Base-by-base conservation (phyloP, 2,888 invertebrate genomes). In the Phaonia tiefii region DNA sequence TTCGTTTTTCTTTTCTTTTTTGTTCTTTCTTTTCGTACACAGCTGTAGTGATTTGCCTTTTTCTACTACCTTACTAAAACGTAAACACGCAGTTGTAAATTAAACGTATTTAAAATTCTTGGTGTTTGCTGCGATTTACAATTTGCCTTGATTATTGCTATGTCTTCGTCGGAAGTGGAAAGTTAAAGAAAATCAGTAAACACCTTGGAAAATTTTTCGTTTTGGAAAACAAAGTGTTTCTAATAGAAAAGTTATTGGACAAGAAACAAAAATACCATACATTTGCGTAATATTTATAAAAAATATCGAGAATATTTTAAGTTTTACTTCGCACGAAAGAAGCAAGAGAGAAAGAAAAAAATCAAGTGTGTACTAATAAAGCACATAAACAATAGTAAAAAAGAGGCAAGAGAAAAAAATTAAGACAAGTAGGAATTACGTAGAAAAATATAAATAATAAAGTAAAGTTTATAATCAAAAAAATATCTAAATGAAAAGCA, bases 121-220 rank as follows among this genome's bases (percentile, higher is more conserved):
- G 58, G 65, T 58, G 56, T 63, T 73, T 73, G 17, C 63, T 73
- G 56, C 54, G 69, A 65, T 74, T 79, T 46, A 44, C 65, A 44
- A 70, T 56, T 79, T 75, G 42, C 65, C 79, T 70, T 75, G 56
- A 75, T 75, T 74, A 79, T 67, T 79, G 75, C 79, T 75, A 65
- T 66, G 75, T 79, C 71, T 79, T 75, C 75, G 44, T 79, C 79
- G 79, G 81, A 82, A 79, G 81, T 82, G 72, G 69, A 82, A 82
- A 79, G 81, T 82, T 67, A 75, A 75, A 78, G 42, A 51, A 44
- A 54, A 60, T 25, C 56, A 58, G 11, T 4, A 54, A 54, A 54
- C 4, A 22, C 37, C 20, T 17, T 15, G 11, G 10, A 74, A 74
- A 37, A 60, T 37, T 25, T 26, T 44, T 22, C 44, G 26, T 22